A percentile compares a stretch with the other conserved stretches of the same genome.
phyloP scores from a whole-genome alignment of 2,113 vertebrate species.

The Tautogolabrus adspersus region DNA sequence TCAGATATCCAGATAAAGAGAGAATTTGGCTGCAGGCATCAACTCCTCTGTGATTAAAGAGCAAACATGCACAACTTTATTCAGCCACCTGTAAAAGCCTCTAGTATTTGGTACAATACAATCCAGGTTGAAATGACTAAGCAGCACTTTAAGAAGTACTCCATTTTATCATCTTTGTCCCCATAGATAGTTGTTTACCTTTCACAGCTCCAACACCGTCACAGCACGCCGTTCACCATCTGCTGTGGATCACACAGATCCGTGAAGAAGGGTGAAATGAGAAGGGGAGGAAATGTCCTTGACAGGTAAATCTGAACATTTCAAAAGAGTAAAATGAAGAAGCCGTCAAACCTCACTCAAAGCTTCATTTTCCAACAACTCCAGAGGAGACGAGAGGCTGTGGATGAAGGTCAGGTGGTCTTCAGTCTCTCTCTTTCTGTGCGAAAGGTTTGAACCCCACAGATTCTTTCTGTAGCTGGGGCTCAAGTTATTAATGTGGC shows the following conservation, averaged over 20 bases:
- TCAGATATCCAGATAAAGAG: not conserved
- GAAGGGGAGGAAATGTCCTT: conserved; percentile 16
- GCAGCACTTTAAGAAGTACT: conserved; percentile 47
- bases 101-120: conserved; percentile 27
- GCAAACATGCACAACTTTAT: conserved; percentile 7
- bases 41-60: conserved; percentile 21
- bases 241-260: conserved; percentile 25
- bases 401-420: too few species aligned
- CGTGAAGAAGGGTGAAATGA: too few species aligned
- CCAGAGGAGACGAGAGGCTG: too few species aligned
- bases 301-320: conserved; percentile 50
- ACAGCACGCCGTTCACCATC: conserved; percentile 19
- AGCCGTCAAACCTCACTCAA: too few species aligned
- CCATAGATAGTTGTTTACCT: conserved; percentile 52
- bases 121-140: conserved; percentile 49
- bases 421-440: too few species aligned
- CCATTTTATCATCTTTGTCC: conserved; percentile 54
- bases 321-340: conserved; percentile 33
- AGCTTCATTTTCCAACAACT: too few species aligned
- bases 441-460: too few species aligned
- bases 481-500: too few species aligned
- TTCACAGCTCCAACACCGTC: not conserved
- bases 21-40: not conserved
- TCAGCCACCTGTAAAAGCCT: too few species aligned
- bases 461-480: too few species aligned